Evolutionary conservation across 2,113 vertebrate species (phyloP), one percentile per base, ranked within the genome.

Genomic region (Panthera uncia): DNA sequence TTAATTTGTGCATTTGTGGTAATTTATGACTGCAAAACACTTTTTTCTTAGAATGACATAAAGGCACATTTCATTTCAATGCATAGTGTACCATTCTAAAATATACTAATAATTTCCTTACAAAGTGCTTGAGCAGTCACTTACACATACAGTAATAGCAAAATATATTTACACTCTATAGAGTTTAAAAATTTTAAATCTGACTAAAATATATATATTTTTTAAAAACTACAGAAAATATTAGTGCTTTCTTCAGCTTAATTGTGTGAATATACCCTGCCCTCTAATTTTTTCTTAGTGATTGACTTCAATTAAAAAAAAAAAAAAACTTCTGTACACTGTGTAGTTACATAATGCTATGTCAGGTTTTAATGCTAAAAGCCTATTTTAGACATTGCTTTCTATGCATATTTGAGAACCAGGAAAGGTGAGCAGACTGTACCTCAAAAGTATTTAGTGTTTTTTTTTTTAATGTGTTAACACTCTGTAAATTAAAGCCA

Each of bases 171-270:
- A 99, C 99, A 99, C 98, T 99, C 99, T 99, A 96, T 97, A 99
- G 98, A 98, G 98, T 99, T 99, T 98, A 99, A 99, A 99, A 99
- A 98, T 98, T 99, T 99, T 98, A 98, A 98, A 99, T 99, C 99
- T 99, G 98, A 98, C 98, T 99, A 99, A 99, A 99, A 99, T 87
- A 97, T 97, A 97, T 98, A 96, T 97, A 99, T 99, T 97, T 99
- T 98, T 99, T 80, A 98, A 98, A 99, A 99, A 98, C 99, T 99
- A 99, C 99, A 99, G 98, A 98, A 99, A 99, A 99, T 99, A 99
- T 99, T 99, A 99, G 99, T 99, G 99, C 99, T 99, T 99, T 99
- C 95, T 99, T 99, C 99, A 99, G 98, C 99, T 99, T 99, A 99
- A 99, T 97, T 99, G 99, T 99, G 98, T 99, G 99, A 98, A 99